Conservation (phyloP, 2,797 vertebrate genomes). For the Artibeus lituratus region DNA sequence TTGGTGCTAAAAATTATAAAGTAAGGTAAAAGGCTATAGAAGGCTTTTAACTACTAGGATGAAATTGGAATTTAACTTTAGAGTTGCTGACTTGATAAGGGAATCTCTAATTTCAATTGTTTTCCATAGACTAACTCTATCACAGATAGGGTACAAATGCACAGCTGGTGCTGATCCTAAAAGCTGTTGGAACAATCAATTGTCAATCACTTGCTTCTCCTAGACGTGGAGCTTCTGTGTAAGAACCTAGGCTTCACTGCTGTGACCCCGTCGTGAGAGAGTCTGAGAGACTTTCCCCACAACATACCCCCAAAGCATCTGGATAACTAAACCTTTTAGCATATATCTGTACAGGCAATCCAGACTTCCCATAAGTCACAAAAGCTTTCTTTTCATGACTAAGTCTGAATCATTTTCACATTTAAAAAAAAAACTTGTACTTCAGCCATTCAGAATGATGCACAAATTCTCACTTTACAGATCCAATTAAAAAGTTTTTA, state of each 20-base stretch:
- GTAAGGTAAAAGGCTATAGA: background rate
- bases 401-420: background rate
- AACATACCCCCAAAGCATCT: background rate
- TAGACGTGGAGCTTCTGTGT: background rate
- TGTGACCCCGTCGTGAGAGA: no score
- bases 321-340: background rate
- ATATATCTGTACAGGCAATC: background rate
- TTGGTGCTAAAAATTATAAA: background rate
- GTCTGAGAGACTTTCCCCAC: no score
- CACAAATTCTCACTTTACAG: background rate
- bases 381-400: background rate
- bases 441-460: background rate
- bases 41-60: background rate
- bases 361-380: background rate
- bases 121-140: background rate
- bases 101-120: background rate
- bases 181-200: background rate
- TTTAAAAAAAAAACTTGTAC: background rate
- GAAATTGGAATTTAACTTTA: conserved; percentile 4
- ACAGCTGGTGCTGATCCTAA: background rate
- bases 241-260: background rate
- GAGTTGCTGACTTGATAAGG: background rate
- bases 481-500: background rate
- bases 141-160: background rate
- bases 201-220: background rate